Evolutionary conservation across 2,888 invertebrate genomes (phyloP), one percentile per base, ranked within the genome.

Genomic region (Drosophila infuscata): DNA sequence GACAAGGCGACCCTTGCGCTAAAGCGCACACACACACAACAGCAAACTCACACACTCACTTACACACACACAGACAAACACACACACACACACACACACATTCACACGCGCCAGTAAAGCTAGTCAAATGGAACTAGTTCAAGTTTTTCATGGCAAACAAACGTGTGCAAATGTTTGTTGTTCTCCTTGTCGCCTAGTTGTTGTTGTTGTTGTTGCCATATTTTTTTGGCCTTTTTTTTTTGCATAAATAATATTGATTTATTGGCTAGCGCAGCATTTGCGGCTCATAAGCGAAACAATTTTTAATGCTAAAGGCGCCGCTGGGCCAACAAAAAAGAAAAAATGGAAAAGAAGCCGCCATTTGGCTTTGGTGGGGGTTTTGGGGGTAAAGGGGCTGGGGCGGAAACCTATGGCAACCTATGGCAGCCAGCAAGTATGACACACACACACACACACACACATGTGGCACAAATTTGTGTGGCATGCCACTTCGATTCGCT

Each of bases 231-330:
- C 49, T 48, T 58, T 61, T 56, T 61, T 56, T 69, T 88, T 88
- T 86, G 89, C 90, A 88, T 88, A 87, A 90, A 88, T 84, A 90
- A 84, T 89, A 89, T 89, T 91, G 89, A 89, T 89, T 89, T 89
- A 89, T 87, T 86, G 88, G 76, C 57, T 83, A 81, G 89, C 87
- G 79, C 83, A 84, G 72, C 80, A 85, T 89, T 84, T 89, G 86
- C 73, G 88, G 83, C 82, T 79, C 79, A 89, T 79, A 84, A 86
- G 77, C 82, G 81, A 73, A 74, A 69, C 83, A 57, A 89, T 85
- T 80, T 77, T 89, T 85, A 89, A 85, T 89, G 88, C 85, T 74
- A 78, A 82, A 80, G 69, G 58, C 68, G 68, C 68, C 80, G 49
- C 64, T 59, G 64, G 35, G 57, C 60, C 58, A 67, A 58, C 35